Conservation (phyloP, 2,113 vertebrate genomes). For the Cheilinus undulatus region DNA sequence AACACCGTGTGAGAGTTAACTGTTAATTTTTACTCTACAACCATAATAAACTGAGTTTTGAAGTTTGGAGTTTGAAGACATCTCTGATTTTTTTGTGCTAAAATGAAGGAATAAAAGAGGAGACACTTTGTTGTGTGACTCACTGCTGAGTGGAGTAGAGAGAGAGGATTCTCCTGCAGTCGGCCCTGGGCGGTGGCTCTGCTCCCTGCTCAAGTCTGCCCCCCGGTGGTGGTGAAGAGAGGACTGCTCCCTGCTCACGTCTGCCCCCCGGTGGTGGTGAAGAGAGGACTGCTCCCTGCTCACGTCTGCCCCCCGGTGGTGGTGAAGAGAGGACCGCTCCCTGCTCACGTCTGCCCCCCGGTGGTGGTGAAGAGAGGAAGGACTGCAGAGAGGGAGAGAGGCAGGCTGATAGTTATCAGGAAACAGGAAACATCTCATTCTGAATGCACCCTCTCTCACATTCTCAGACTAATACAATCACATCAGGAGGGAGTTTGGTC, state of each 20-base stretch:
- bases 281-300: slow-evolving; percentile 85
- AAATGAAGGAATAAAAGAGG: not conserved
- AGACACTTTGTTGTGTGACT: slow-evolving; percentile 38
- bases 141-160: slow-evolving; percentile 85
- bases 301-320: slow-evolving; percentile 83
- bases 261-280: slow-evolving; percentile 84
- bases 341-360: slow-evolving; percentile 82
- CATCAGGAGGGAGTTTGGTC: too few relatives aligned
- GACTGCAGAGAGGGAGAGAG: slow-evolving; percentile 58
- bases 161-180: slow-evolving; percentile 80
- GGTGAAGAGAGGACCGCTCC: too few relatives aligned
- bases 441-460: too few relatives aligned
- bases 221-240: slow-evolving; percentile 84
- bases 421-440: not conserved
- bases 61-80: not conserved
- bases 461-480: too few relatives aligned
- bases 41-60: too few relatives aligned
- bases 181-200: slow-evolving; percentile 84
- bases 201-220: slow-evolving; percentile 82
- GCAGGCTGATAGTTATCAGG: not conserved
- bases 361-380: slow-evolving; percentile 85
- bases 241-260: slow-evolving; percentile 83
- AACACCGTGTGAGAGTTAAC: too few relatives aligned
- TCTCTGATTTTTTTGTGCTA: too few relatives aligned
- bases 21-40: too few relatives aligned